Conservation (phyloP, 2,113 vertebrate genomes). For the Uria aalge region DNA sequence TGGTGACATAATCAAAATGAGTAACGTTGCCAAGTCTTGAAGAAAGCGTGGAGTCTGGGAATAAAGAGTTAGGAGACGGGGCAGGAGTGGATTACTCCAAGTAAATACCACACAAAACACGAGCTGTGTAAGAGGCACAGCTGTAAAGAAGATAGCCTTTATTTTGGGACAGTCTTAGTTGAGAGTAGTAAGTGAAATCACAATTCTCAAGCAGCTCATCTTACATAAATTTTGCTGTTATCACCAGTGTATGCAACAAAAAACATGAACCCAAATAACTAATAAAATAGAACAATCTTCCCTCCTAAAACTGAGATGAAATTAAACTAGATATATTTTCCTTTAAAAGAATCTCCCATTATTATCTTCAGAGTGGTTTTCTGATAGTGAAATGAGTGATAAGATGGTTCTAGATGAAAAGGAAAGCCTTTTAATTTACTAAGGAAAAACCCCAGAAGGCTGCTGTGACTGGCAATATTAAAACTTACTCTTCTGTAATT, state of each 20-base stretch:
- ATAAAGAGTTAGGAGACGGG: background rate
- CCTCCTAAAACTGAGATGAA: conserved; percentile 6
- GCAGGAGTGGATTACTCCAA: background rate
- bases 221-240: background rate
- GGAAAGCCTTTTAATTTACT: conserved; percentile 55
- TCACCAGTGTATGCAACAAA: background rate
- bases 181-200: background rate
- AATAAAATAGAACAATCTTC: background rate
- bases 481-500: conserved; percentile 53
- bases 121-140: background rate
- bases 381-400: conserved; percentile 53
- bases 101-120: background rate
- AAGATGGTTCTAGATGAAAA: conserved; percentile 61
- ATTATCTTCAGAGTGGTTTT: conserved; percentile 52
- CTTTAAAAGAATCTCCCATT: conserved; percentile 32
- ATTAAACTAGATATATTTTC: conserved; percentile 32
- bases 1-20: conserved; percentile 63
- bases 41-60: background rate
- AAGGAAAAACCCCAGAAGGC: conserved; percentile 49
- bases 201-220: background rate
- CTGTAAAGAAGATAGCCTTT: background rate
- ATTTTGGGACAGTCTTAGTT: background rate
- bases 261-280: background rate
- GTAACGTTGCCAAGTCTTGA: background rate
- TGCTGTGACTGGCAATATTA: conserved; percentile 53